Evolutionary conservation across 2,888 invertebrate species (phyloP).

Genomic region (Formica aserva): DNA sequence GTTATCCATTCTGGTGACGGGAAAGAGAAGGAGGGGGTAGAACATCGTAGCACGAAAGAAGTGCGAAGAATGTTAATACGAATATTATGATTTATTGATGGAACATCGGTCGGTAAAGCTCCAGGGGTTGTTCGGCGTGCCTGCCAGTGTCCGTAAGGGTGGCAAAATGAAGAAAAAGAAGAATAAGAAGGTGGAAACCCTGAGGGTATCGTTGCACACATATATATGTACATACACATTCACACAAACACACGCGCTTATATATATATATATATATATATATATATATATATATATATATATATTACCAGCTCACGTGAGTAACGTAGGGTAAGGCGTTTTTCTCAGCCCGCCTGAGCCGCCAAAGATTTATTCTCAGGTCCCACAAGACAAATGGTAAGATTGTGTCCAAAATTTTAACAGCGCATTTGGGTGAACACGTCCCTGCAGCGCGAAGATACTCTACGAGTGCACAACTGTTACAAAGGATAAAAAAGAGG

Average conservation of each 20-base stretch:
- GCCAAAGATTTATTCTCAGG: conserved; percentile 90
- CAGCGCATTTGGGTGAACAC: conserved; percentile 89
- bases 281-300: conserved; percentile 25
- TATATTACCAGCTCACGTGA: conserved; percentile 72
- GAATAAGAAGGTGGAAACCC: conserved; percentile 68
- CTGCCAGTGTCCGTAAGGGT: conserved; percentile 65
- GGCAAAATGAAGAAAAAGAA: conserved; percentile 79
- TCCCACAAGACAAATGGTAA: conserved; percentile 92
- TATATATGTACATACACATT: conserved; percentile 30
- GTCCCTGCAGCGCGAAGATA: conserved; percentile 85
- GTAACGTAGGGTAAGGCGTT: conserved; percentile 86
- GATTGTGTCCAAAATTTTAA: conserved; percentile 93
- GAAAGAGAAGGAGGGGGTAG: conserved; percentile 57
- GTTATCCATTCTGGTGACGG: conserved; percentile 73
- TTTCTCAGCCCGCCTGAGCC: conserved; percentile 88
- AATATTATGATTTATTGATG: conserved; percentile 84
- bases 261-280: conserved; percentile 2
- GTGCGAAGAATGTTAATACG: conserved; percentile 84
- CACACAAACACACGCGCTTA: conserved; percentile 20
- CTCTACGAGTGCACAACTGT: conserved; percentile 82
- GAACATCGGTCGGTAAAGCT: conserved; percentile 76
- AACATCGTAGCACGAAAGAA: conserved; percentile 77
- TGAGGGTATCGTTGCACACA: conserved; percentile 61
- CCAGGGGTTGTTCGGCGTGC: conserved; percentile 58
- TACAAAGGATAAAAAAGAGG: conserved; percentile 68